Evolutionary conservation across 2,888 invertebrate genomes (phyloP), one percentile per base, ranked within the genome.

Genomic region (Melieria crassipennis): DNA sequence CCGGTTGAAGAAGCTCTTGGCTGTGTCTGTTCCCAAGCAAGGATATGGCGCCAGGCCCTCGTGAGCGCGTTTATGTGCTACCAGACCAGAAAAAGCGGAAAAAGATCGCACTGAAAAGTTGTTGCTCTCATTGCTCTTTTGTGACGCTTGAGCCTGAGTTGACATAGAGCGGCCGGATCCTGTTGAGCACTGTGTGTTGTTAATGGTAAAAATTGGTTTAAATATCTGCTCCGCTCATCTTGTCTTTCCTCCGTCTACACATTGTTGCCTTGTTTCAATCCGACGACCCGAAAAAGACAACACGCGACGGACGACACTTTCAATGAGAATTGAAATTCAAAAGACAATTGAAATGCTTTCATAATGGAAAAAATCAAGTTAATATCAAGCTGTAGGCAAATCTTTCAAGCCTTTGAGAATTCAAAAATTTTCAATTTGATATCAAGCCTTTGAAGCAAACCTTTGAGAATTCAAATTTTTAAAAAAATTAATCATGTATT

Each of bases 61-160:
- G 55, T 85, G 85, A 16, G 76, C 75, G 0, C 81, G 79, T 55
- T 77, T 78, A 45, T 84, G 84, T 0, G 79, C 80, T 0, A 72
- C 46, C 4, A 83, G 71, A 1, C 79, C 78, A 69, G 78, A 75
- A 4, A 77, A 69, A 47, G 78, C 77, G 1, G 72, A 65, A 30
- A 85, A 4, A 72, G 65, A 57, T 79, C 76, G 65, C 85, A 85
- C 16, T 76, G 72, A 45, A 70, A 16, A 16, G 16, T 16, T 16
- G 16, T 16, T 16, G 16, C 1, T 13, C 50, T 69, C 11, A 45
- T 4, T 0, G 52, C 9, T 5, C 5, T 10, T 64, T 48, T 5
- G 30, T 3, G 5, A 48, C 10, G 7, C 4, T 16, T 16, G 16
- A 16, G 16, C 16, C 16, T 16, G 16, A 16, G 16, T 16, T 16